Evolutionary conservation across 2,888 invertebrate species (phyloP).

Genomic region (Tiliacea aurago): DNA sequence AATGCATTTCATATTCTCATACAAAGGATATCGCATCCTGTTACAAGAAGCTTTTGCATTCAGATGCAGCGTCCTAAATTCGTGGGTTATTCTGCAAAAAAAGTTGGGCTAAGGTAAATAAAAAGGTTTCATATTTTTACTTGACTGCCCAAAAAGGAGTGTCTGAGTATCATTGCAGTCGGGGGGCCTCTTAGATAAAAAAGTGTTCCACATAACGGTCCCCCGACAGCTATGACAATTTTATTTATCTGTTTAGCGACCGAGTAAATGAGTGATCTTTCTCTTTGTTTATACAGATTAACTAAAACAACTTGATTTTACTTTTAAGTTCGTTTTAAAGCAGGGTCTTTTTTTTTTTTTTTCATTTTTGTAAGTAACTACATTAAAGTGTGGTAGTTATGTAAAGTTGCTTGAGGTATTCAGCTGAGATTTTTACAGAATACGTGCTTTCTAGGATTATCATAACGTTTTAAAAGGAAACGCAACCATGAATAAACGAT

Average conservation of each 20-base stretch:
- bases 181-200: no score
- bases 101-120: not conserved
- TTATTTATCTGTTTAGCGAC: no score
- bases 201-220: no score
- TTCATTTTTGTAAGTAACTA: no score
- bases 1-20: conserved; percentile 72
- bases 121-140: not conserved
- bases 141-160: no score
- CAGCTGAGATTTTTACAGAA: not conserved
- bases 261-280: no score
- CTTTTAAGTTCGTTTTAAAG: no score
- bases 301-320: no score
- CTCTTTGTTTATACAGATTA: no score
- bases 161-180: no score
- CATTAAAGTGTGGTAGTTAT: no score
- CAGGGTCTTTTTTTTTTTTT: not conserved
- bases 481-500: not conserved
- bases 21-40: conserved; percentile 73
- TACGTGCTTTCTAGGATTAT: not conserved
- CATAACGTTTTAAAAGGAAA: not conserved
- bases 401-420: not conserved
- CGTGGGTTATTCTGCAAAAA: conserved; percentile 62
- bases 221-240: no score
- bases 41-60: conserved; percentile 77
- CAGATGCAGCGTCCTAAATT: conserved; percentile 75